phyloP scores from a whole-genome alignment of 2,888 invertebrate genomes.

The Acleris laterana region DNA sequence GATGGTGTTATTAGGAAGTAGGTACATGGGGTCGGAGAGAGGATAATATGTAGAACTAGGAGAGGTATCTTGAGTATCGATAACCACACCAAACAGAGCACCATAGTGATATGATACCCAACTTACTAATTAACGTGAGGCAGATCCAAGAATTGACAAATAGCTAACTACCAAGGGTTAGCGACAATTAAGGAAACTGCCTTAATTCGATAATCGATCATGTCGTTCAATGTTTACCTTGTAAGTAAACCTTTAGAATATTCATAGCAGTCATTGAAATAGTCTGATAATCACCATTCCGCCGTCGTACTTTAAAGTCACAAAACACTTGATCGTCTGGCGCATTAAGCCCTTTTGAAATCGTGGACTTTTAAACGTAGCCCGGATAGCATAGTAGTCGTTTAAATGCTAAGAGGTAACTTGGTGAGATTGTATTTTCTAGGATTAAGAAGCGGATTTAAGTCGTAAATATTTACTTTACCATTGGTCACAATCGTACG shows the following conservation, averaged over 20 bases:
- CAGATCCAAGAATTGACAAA: too few relatives aligned
- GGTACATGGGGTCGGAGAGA: too few relatives aligned
- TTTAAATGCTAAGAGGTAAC: constrained; percentile 34
- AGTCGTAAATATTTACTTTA: neutral
- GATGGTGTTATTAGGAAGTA: too few relatives aligned
- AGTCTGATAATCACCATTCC: constrained; percentile 26
- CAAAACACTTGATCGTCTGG: constrained; percentile 6
- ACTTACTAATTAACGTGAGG: too few relatives aligned
- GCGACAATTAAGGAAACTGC: neutral
- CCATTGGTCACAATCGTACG: neutral
- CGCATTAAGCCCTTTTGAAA: constrained; percentile 13
- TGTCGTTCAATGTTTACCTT: constrained; percentile 1
- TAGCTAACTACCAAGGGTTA: too few relatives aligned
- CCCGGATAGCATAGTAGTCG: constrained; percentile 27
- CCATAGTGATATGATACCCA: too few relatives aligned
- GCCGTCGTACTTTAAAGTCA: constrained; percentile 13
- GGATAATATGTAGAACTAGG: too few relatives aligned
- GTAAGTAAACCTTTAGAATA: constrained; percentile 4
- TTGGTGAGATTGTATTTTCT: constrained; percentile 12
- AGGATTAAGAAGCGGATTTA: neutral
- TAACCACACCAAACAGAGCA: too few relatives aligned
- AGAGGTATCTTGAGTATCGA: too few relatives aligned
- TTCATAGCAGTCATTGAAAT: constrained; percentile 32
- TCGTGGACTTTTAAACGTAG: neutral
- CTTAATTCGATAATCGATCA: constrained; percentile 2